Evolutionary conservation across 2,797 vertebrate species (phyloP), one percentile per base, ranked within the genome.

Genomic region (Anabacerthia variegaticeps): DNA sequence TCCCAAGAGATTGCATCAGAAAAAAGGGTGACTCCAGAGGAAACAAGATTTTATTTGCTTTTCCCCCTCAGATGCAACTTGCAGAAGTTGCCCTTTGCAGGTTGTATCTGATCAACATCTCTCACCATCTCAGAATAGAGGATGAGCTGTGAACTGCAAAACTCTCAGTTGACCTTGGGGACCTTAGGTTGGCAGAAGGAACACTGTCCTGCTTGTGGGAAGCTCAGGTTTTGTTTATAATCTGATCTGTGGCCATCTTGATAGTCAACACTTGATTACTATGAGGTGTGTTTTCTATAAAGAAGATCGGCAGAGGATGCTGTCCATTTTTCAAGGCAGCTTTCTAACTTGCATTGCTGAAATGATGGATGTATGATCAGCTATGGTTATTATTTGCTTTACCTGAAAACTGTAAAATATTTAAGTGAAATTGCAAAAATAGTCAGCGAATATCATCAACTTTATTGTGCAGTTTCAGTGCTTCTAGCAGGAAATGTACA

Each of bases 401-500:
- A 69, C 36, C 41, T 51, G 28, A 44, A 88, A 85, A 37, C 20
- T 62, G 2, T 44, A 55, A 81, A 89, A 66, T 72, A 68, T 9
- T 69, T 37, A 66, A 58, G 54, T 69, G n/a, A 82, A 86, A 46
- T 15, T 82, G 11, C 76, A 90, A 88, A 89, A 90, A 30, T 62
- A 43, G 52, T 49, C 26, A 56, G 87, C 61, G 32, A 82, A 58
- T 62, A 67, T 39, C 0, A 0, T 82, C 0, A 15, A 55, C 87
- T 88, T 83, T 79, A 62, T 49, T 44, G 71, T 63, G 51, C 6
- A 8, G 19, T 88, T 90, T 92, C 73, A 84, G 58, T 51, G 56
- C 46, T 91, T 89, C 69, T 91, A 43, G 76, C 95, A 94, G 92
- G 94, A 96, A 93, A 37, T 16, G 62, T 81, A 9, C 54, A 62